phyloP scores from a whole-genome alignment of 2,888 invertebrate species.

The Drepana falcataria region DNA sequence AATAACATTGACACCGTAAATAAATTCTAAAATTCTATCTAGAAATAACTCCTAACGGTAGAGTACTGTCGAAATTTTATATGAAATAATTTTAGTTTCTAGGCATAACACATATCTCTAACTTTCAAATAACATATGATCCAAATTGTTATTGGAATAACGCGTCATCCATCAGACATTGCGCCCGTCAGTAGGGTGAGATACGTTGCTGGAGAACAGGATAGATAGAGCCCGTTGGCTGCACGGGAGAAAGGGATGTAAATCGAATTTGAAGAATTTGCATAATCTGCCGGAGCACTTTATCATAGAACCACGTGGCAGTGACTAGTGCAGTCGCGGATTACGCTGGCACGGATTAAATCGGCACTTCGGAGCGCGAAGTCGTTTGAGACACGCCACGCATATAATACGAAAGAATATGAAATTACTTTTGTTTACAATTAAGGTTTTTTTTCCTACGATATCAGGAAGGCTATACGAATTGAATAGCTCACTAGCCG shows the following conservation, averaged over 20 bases:
- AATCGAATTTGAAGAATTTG: conserved; percentile 71
- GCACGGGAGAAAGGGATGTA: conserved; percentile 43
- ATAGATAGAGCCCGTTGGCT: conserved; percentile 26
- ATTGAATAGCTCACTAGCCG: conserved; percentile 35
- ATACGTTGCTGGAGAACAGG: conserved; percentile 44
- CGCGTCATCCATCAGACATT: conserved; percentile 76
- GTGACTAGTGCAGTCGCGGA: conserved; percentile 77
- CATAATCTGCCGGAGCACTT: conserved; percentile 77
- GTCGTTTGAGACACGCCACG: conserved; percentile 42
- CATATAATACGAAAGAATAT: conserved; percentile 5
- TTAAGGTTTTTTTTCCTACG: neutral
- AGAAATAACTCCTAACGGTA: no score
- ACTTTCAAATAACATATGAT: conserved; percentile 70
- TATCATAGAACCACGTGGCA: conserved; percentile 78
- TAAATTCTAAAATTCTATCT: no score
- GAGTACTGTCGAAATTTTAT: no score
- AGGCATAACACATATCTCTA: conserved; percentile 20
- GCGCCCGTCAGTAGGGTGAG: conserved; percentile 65
- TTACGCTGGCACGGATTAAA: conserved; percentile 66
- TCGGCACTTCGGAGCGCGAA: conserved; percentile 44
- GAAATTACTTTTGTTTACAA: conserved; percentile 1
- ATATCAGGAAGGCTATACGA: conserved; percentile 3
- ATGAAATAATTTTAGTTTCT: no score
- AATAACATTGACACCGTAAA: no score
- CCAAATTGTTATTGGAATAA: conserved; percentile 77